These are phyloP conservation scores for Agonopterix arenella DNA, from an alignment of 2,888 invertebrate species.

Conservation along the genomic window DNA sequence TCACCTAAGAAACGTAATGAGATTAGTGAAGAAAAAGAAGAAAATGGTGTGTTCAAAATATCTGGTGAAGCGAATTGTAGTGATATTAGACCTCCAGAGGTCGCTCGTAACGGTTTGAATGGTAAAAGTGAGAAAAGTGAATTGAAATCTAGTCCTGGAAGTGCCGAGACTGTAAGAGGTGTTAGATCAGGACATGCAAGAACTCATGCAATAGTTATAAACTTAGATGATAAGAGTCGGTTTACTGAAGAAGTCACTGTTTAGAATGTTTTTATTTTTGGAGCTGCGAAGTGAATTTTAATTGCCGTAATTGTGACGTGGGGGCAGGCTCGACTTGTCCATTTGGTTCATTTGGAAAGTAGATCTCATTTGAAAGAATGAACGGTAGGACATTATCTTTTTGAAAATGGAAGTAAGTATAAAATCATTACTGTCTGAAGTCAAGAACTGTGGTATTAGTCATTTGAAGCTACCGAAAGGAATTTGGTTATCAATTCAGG, in stretches of 20 bases:
- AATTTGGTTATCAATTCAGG: too few relatives aligned
- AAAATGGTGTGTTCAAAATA: slow-evolving; percentile 66
- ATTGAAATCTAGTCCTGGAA: slow-evolving; percentile 51
- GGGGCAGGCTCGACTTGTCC: neutral
- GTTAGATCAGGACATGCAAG: slow-evolving; percentile 81
- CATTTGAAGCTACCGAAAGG: too few relatives aligned
- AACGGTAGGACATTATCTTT: neutral
- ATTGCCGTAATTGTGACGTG: neutral
- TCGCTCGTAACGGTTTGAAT: slow-evolving; percentile 40
- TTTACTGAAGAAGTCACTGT: slow-evolving; percentile 90
- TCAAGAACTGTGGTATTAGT: too few relatives aligned
- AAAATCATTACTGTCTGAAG: neutral
- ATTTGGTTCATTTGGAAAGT: too few relatives aligned
- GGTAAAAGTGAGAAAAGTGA: slow-evolving; percentile 59
- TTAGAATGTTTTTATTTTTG: slow-evolving; percentile 36
- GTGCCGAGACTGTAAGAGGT: slow-evolving; percentile 53
- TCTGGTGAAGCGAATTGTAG: slow-evolving; percentile 66
- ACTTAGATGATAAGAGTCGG: slow-evolving; percentile 86
- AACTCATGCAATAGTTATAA: slow-evolving; percentile 87
- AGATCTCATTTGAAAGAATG: neutral
- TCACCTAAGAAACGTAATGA: slow-evolving; percentile 54
- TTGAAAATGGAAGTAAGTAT: neutral
- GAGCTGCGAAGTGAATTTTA: neutral
- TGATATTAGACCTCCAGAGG: slow-evolving; percentile 61
- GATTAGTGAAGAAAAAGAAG: slow-evolving; percentile 48